These are phyloP conservation scores for Mimachlamys varia DNA, from an alignment of 2,888 invertebrate species.

Conservation along the genomic window DNA sequence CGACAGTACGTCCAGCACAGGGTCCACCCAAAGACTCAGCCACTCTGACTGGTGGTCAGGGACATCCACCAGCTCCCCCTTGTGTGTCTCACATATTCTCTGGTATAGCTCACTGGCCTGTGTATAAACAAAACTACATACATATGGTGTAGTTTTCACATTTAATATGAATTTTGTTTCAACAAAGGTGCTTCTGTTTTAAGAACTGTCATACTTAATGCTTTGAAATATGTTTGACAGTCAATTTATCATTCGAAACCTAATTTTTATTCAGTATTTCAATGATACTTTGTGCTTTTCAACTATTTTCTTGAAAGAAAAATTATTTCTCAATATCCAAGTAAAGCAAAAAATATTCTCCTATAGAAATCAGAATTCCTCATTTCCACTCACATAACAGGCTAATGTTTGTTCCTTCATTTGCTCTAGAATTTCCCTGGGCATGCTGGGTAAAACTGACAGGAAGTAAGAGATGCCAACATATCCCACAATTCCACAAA, in stretches of 20 bases:
- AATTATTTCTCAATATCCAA: no score
- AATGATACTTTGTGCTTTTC: no score
- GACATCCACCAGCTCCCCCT: constrained; percentile 43
- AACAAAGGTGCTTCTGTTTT: no score
- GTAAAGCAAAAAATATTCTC: no score
- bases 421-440: constrained; percentile 78
- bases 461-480: constrained; percentile 80
- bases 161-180: no score
- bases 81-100: constrained; percentile 80
- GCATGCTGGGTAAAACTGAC: constrained; percentile 78
- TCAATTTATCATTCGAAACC: no score
- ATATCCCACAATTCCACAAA: constrained; percentile 80
- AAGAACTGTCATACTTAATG: no score
- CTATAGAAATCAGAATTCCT: no score
- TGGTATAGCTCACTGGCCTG: constrained; percentile 84
- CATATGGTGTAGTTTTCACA: not conserved
- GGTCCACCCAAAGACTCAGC: constrained; percentile 83
- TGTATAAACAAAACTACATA: constrained; percentile 51
- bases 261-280: no score
- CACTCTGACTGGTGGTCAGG: constrained; percentile 75
- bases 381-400: constrained; percentile 80
- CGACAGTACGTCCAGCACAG: constrained; percentile 75
- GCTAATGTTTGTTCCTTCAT: constrained; percentile 80
- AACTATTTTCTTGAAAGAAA: no score
- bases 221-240: no score